These are phyloP conservation scores for Dinoponera quadriceps DNA, from an alignment of 1,140 invertebrate species.

Conservation along the genomic window DNA sequence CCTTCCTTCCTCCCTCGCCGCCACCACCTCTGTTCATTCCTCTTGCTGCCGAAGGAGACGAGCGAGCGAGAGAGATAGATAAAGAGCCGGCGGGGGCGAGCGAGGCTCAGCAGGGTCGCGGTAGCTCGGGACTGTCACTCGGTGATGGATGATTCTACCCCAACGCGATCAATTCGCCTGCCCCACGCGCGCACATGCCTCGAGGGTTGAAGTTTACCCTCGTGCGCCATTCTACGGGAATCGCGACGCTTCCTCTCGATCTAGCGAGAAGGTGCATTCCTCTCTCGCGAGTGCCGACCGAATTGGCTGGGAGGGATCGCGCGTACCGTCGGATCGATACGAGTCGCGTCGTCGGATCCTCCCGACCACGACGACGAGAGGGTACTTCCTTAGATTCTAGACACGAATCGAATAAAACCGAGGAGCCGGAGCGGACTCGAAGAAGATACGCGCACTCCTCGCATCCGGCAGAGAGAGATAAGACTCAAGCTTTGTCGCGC, in stretches of 20 bases:
- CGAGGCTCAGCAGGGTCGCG: conserved; percentile 47
- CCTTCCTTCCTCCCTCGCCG: conserved; percentile 39
- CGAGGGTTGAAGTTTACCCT: conserved; percentile 70
- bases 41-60: conserved; percentile 68
- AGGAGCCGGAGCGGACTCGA: not conserved
- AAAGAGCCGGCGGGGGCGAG: not conserved
- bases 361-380: not conserved
- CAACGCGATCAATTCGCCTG: conserved; percentile 84
- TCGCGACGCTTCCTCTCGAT: conserved; percentile 66
- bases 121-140: conserved; percentile 83
- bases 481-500: not conserved
- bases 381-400: not conserved
- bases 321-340: conserved; percentile 10
- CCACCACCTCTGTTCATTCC: conserved; percentile 72
- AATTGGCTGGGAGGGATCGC: conserved; percentile 23
- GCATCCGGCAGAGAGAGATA: not conserved
- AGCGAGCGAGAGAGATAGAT: conserved; percentile 70
- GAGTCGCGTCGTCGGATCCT: not conserved
- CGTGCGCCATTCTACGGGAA: conserved; percentile 39
- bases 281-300: conserved; percentile 33
- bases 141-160: conserved; percentile 85
- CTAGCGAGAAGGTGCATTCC: conserved; percentile 69
- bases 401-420: not conserved
- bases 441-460: not conserved
- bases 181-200: conserved; percentile 72